Percentiles rank a stretch among this genome's conserved stretches.
These are phyloP conservation scores for Paralinhomoeus sp. DNA, from an alignment of 2,888 invertebrate species.

Conservation along the genomic window DNA sequence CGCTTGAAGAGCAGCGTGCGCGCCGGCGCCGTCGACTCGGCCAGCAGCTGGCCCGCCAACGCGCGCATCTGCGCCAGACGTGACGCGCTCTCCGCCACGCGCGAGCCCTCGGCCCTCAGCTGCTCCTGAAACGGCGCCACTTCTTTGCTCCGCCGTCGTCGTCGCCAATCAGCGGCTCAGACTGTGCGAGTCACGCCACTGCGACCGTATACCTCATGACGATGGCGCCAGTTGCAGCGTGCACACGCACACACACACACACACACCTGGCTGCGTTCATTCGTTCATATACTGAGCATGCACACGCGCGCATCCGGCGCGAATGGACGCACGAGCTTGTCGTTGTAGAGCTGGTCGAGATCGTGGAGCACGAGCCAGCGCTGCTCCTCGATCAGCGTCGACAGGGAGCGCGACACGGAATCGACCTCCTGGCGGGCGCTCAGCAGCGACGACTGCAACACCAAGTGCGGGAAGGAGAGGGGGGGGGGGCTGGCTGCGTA, in stretches of 20 bases:
- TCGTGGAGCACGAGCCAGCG: constrained; percentile 81
- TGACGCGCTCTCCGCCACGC: constrained; percentile 73
- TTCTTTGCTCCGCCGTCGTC: no score
- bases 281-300: no score
- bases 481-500: no score
- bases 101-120: constrained; percentile 59
- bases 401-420: constrained; percentile 83
- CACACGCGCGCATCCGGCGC: no score
- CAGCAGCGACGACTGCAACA: not conserved
- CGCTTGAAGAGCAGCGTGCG: constrained; percentile 81
- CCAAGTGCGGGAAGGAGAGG: no score
- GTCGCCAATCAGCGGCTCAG: no score
- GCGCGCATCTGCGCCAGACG: constrained; percentile 48
- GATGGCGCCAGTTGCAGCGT: no score
- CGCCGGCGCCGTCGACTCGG: constrained; percentile 61
- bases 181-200: no score
- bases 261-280: no score
- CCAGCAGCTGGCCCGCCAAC: constrained; percentile 69
- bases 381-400: constrained; percentile 81
- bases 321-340: constrained; percentile 49
- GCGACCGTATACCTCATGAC: no score
- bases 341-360: constrained; percentile 69
- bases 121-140: constrained; percentile 36
- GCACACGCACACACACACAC: no score
- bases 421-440: constrained; percentile 40